phyloP scores from a whole-genome alignment of 2,797 vertebrate species.

The Melanotaenia boesemani region DNA sequence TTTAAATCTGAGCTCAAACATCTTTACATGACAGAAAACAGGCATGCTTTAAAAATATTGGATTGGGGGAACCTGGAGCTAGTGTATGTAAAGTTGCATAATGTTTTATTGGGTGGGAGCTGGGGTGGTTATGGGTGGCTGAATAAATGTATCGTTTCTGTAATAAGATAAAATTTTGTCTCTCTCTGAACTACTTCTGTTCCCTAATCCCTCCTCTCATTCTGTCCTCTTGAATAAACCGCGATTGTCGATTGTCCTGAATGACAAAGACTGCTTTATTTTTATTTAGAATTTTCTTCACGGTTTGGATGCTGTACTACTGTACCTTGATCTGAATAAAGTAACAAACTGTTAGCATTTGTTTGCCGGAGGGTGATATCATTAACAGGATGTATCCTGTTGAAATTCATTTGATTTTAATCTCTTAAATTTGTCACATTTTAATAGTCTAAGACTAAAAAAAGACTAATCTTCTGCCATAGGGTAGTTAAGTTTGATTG shows the following conservation, averaged over 20 bases:
- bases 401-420: constrained; percentile 2
- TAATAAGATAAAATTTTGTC: constrained; percentile 60
- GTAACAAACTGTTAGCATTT: constrained; percentile 58
- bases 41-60: constrained; percentile 37
- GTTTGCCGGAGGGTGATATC: background rate
- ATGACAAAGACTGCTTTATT: constrained; percentile 73
- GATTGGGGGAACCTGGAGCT: constrained; percentile 29
- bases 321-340: constrained; percentile 85
- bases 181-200: constrained; percentile 44
- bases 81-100: constrained; percentile 58
- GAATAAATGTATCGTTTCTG: constrained; percentile 65
- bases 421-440: background rate
- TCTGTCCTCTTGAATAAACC: constrained; percentile 73
- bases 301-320: constrained; percentile 79
- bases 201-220: constrained; percentile 25
- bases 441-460: background rate
- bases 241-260: constrained; percentile 77
- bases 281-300: constrained; percentile 72
- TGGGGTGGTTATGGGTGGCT: constrained; percentile 55
- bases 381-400: constrained; percentile 1
- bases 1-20: constrained; percentile 24
- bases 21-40: constrained; percentile 24
- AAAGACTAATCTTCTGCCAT: no score
- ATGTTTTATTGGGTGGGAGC: constrained; percentile 67
- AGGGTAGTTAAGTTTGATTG: no score